Percentiles rank a stretch among this genome's conserved stretches.
Evolutionary conservation across 2,797 vertebrate species (phyloP).

Genomic region (Cheracebus regulus): DNA sequence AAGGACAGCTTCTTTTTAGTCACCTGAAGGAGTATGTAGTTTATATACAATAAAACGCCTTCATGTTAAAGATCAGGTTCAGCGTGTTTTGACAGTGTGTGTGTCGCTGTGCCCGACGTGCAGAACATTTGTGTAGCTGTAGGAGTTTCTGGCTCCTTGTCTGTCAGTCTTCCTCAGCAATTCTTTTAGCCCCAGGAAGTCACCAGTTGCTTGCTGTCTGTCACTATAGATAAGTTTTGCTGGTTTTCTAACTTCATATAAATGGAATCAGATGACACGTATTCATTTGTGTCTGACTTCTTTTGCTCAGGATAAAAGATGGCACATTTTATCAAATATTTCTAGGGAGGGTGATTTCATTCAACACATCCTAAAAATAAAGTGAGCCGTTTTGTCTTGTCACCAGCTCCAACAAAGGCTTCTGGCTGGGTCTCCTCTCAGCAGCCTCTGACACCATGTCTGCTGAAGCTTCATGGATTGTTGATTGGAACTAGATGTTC

Average conservation of each 20-base stretch:
- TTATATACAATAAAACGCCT: background rate
- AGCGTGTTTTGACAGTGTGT: background rate
- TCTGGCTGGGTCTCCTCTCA: background rate
- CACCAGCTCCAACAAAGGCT: background rate
- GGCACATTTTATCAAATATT: background rate
- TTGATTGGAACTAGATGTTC: background rate
- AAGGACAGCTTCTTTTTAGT: background rate
- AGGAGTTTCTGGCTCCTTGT: background rate
- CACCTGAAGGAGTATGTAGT: background rate
- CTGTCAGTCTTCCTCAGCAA: background rate
- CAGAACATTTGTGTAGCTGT: background rate
- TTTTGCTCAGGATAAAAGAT: background rate
- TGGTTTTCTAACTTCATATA: background rate
- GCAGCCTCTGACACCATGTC: background rate
- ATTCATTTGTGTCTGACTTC: background rate
- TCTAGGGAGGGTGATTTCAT: background rate
- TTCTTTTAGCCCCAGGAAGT: background rate
- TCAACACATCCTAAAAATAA: background rate
- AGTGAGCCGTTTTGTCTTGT: background rate
- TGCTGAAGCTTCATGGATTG: background rate
- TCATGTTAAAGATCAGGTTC: background rate
- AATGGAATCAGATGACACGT: background rate
- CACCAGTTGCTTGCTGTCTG: background rate
- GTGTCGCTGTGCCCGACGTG: background rate
- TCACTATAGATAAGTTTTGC: background rate